Base-by-base conservation (phyloP, 2,888 invertebrate genomes). In the Anoncus sp. region DNA sequence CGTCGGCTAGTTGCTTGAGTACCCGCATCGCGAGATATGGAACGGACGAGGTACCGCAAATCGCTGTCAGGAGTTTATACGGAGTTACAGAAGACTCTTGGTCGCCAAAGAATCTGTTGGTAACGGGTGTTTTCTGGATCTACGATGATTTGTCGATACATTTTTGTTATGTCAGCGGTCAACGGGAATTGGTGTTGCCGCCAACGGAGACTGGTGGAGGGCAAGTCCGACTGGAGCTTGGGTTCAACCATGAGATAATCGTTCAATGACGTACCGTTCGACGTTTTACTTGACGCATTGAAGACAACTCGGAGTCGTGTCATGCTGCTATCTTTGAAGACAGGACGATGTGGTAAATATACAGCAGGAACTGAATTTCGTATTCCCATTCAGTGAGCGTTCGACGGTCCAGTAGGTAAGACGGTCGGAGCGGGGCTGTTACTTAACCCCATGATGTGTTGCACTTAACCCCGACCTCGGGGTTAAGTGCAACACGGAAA, bases 11-110 rank as follows among this genome's bases (percentile, higher is more conserved):
- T n/a, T n/a, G n/a, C n/a, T n/a, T n/a, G n/a, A n/a, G n/a, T n/a
- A n/a, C n/a, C n/a, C n/a, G n/a, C n/a, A n/a, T n/a, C n/a, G n/a
- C n/a, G n/a, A n/a, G n/a, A n/a, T n/a, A n/a, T n/a, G 85, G 83
- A 2, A 84, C 83, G 6, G 82, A 69, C 1, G 82, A 77, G 2
- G 79, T 81, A 3, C 86, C 83, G 38, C 84, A 84, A 0, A 82
- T 87, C 14, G 85, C 85, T 7, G 81, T 83, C 24, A 74, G 67
- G 0, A 83, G 62, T 9, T 77, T 40, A 24, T 73, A 84, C 1
- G 43, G 35, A 12, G n/a, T 53, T 7, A 80, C 16, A 9, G 63
- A 22, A 3, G 22, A 18, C 1, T 59, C 35, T 3, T 0, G 43
- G 10, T 14, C 57, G 47, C 35, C 49, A 49, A 3, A 63, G n/a